Conservation (phyloP, 2,888 invertebrate genomes). For the Mantis religiosa region DNA sequence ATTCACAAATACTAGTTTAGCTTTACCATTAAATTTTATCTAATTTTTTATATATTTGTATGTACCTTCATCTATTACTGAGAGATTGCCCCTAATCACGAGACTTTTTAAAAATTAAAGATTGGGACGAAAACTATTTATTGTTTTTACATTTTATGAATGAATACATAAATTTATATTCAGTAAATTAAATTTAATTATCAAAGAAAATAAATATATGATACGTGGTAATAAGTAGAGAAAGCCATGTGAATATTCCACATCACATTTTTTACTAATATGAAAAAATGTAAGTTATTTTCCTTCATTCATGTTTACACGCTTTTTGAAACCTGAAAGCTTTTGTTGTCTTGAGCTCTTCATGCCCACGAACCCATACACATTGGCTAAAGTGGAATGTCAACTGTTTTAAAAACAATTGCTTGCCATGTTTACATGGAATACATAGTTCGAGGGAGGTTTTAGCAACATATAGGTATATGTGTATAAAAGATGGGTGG, state of each 20-base stretch:
- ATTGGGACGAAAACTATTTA: no score
- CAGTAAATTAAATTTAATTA: neutral
- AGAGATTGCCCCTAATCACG: no score
- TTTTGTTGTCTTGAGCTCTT: neutral
- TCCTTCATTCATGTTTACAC: no score
- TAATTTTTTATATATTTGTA: no score
- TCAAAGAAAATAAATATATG: neutral
- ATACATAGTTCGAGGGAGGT: neutral
- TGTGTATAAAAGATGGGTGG: neutral
- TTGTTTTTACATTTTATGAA: no score
- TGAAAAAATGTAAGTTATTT: no score
- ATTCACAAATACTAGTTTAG: no score
- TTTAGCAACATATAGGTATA: neutral
- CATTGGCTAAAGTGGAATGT: neutral
- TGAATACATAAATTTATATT: no score
- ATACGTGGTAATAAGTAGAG: neutral
- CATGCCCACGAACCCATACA: neutral
- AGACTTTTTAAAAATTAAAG: no score
- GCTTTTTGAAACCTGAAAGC: neutral
- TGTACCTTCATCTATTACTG: no score
- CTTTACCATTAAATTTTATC: no score
- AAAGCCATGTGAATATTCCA: neutral
- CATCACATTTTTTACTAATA: no score
- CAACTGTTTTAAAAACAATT: constrained; percentile 11
- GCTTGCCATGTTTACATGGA: constrained; percentile 1